phyloP scores from a whole-genome alignment of 2,113 vertebrate genomes.

The Bathybates hornii region DNA sequence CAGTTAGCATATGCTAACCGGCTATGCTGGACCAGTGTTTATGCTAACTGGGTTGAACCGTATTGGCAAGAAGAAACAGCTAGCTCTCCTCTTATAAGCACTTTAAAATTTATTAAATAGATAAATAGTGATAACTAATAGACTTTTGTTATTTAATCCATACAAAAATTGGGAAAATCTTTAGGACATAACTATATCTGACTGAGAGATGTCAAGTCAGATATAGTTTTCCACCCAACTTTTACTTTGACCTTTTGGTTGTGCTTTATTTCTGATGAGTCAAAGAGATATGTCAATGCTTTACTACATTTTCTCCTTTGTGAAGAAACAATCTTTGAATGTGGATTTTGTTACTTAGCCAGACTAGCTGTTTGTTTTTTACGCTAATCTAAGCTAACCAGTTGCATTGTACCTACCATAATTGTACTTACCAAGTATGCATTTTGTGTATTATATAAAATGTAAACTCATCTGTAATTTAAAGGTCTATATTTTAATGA shows the following conservation, averaged over 20 bases:
- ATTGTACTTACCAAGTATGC: background rate
- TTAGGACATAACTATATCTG: background rate
- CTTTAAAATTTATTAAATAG: background rate
- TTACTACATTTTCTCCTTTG: background rate
- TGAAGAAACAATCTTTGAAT: background rate
- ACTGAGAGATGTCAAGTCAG: background rate
- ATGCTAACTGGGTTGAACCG: background rate
- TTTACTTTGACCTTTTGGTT: background rate
- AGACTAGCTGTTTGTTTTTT: background rate
- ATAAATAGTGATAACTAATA: background rate
- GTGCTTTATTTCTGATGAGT: background rate
- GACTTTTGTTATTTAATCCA: background rate
- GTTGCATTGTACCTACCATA: background rate
- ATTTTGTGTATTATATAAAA: background rate
- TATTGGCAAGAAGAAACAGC: background rate
- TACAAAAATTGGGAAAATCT: background rate
- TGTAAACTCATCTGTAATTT: background rate
- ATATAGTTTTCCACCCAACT: background rate
- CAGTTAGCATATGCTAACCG: background rate
- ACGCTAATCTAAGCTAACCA: background rate
- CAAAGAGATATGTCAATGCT: background rate
- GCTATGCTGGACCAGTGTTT: background rate
- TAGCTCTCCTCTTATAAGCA: background rate
- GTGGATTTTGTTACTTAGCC: background rate
- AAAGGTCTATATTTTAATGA: background rate